These are phyloP conservation scores for Palythoa grandiflora DNA, from an alignment of 92 coral and sea anemone species.

Conservation along the genomic window DNA sequence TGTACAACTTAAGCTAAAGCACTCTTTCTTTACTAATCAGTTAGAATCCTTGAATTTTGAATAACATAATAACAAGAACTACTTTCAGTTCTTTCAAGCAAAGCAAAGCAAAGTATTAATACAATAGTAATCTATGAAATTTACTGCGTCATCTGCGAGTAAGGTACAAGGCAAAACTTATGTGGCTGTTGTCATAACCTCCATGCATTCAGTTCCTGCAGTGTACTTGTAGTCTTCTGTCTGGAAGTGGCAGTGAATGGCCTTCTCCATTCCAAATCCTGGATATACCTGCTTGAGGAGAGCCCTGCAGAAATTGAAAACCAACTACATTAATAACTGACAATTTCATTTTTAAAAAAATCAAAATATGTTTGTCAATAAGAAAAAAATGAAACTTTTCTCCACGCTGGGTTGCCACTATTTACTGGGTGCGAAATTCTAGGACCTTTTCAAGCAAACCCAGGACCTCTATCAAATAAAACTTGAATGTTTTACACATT, in stretches of 20 bases:
- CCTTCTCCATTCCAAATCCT: slow-evolving; percentile 45
- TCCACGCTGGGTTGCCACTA: too few relatives aligned
- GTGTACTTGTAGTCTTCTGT: slow-evolving; percentile 55
- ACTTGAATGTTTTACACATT: too few relatives aligned
- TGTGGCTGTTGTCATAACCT: slow-evolving; percentile 31
- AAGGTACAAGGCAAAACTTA: background rate
- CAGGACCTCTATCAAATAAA: too few relatives aligned
- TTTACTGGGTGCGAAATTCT: too few relatives aligned
- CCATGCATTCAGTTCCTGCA: slow-evolving; percentile 30
- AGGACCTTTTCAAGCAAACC: too few relatives aligned
- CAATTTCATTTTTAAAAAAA: background rate
- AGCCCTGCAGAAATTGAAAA: slow-evolving; percentile 49
- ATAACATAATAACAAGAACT: background rate
- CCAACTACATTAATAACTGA: background rate
- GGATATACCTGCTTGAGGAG: slow-evolving; percentile 65
- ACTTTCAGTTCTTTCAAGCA: background rate
- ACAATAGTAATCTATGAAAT: background rate
- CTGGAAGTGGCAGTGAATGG: slow-evolving; percentile 56
- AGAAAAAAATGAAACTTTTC: too few relatives aligned
- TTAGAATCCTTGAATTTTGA: background rate
- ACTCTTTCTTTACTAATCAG: background rate
- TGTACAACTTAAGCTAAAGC: background rate
- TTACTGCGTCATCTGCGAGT: background rate
- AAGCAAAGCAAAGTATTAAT: background rate
- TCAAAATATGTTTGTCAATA: background rate